phyloP scores from a whole-genome alignment of 2,797 vertebrate species.

The Novumbra hubbsi region DNA sequence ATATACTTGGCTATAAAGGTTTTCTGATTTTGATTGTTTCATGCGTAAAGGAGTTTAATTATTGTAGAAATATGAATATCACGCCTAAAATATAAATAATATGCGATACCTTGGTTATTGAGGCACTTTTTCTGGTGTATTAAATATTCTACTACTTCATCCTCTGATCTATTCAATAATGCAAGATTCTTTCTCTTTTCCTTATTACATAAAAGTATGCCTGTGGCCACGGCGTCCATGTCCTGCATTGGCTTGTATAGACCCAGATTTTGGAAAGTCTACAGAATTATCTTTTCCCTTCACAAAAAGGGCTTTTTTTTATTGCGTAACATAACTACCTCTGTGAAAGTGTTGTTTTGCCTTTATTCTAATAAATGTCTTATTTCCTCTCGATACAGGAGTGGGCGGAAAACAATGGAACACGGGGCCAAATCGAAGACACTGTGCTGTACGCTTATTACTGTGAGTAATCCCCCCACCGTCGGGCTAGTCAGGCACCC shows the following conservation, averaged over 20 bases:
- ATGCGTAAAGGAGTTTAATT: neutral
- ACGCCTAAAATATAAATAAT: neutral
- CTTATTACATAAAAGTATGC: neutral
- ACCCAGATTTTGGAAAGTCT: no score
- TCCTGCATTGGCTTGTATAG: neutral
- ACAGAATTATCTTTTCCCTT: no score
- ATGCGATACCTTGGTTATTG: neutral
- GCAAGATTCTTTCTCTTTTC: neutral
- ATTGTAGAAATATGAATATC: neutral
- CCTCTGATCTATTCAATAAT: neutral
- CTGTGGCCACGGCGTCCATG: neutral
- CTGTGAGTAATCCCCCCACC: constrained; percentile 78
- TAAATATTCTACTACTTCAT: neutral
- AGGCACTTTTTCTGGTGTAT: neutral
- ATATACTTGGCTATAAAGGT: no score
- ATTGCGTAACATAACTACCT: no score
- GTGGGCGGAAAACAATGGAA: constrained; percentile 92
- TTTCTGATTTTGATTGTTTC: no score
- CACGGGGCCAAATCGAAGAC: constrained; percentile 87
- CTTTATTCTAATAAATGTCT: neutral
- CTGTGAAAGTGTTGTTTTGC: neutral
- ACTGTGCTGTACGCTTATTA: constrained; percentile 96
- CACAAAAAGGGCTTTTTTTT: no score
- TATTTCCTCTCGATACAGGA: constrained; percentile 69
- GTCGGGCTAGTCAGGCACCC: neutral